Conservation (phyloP, 2,113 vertebrate species). For the Typhlomys cinereus region DNA sequence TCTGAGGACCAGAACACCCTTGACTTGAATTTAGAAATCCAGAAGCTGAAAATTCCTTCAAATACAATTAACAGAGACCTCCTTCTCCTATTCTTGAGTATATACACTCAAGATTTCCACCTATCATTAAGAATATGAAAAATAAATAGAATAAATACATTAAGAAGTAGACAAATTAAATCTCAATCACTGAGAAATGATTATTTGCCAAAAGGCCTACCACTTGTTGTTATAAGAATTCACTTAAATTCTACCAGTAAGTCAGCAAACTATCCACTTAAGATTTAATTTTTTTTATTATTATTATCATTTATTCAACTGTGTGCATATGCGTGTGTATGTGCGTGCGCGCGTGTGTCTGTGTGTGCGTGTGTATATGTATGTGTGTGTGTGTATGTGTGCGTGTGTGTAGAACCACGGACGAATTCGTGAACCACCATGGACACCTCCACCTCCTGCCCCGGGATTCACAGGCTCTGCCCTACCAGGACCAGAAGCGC, state of each 20-base stretch:
- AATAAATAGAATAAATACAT: background rate
- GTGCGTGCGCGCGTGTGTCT: too few relatives aligned
- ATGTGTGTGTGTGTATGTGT: too few relatives aligned
- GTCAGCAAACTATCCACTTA: background rate
- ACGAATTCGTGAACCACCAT: too few relatives aligned
- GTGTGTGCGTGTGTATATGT: too few relatives aligned
- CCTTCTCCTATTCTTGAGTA: background rate
- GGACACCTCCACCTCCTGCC: too few relatives aligned
- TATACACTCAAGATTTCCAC: background rate
- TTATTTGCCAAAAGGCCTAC: background rate
- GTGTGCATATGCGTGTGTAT: too few relatives aligned
- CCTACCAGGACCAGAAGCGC: too few relatives aligned
- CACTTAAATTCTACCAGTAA: constrained; percentile 12
- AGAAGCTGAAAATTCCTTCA: background rate
- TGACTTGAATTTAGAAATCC: background rate
- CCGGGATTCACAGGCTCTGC: too few relatives aligned
- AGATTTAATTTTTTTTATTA: too few relatives aligned
- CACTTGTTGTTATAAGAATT: background rate
- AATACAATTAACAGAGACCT: background rate
- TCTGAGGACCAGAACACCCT: background rate
- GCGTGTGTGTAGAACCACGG: too few relatives aligned
- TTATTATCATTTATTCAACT: too few relatives aligned
- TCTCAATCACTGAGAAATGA: background rate
- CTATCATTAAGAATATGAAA: background rate
- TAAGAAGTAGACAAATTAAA: background rate